A percentile compares a stretch with the other conserved stretches of the same genome.
Evolutionary conservation across 2,888 invertebrate species (phyloP).

Genomic region (Caenorhabditis sp.): DNA sequence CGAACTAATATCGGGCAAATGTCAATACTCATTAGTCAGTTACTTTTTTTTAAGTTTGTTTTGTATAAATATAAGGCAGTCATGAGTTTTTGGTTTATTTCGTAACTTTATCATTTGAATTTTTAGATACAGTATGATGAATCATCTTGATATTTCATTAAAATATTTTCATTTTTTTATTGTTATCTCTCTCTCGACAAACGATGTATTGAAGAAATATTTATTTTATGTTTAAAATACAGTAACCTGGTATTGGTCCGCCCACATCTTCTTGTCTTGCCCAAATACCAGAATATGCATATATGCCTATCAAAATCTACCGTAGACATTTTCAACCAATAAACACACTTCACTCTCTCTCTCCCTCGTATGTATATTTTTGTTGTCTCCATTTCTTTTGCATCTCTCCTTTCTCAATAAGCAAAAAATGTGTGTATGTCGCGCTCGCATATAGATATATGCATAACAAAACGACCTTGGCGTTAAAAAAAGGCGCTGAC

Average conservation of each 20-base stretch:
- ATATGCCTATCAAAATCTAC: neutral
- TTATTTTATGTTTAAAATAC: too few relatives aligned
- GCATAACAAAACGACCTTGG: constrained; percentile 1
- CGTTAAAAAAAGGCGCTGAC: neutral
- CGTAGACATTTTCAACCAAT: neutral
- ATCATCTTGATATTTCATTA: too few relatives aligned
- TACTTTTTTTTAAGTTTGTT: too few relatives aligned
- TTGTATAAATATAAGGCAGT: too few relatives aligned
- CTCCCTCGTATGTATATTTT: neutral
- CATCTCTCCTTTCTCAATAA: neutral
- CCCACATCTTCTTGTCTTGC: neutral
- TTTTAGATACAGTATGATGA: too few relatives aligned
- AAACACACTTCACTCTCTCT: neutral
- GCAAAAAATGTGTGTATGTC: neutral
- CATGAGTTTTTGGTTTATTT: too few relatives aligned
- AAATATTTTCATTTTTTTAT: too few relatives aligned
- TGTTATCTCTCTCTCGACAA: too few relatives aligned
- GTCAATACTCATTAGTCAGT: too few relatives aligned
- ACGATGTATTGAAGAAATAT: neutral
- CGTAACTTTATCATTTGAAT: too few relatives aligned
- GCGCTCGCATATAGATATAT: neutral
- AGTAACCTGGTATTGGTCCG: neutral
- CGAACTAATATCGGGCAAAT: too few relatives aligned
- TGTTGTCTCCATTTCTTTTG: neutral
- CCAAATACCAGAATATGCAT: neutral